Conservation (phyloP, 1,140 invertebrate genomes). For the Aporrectodea caliginosa region DNA sequence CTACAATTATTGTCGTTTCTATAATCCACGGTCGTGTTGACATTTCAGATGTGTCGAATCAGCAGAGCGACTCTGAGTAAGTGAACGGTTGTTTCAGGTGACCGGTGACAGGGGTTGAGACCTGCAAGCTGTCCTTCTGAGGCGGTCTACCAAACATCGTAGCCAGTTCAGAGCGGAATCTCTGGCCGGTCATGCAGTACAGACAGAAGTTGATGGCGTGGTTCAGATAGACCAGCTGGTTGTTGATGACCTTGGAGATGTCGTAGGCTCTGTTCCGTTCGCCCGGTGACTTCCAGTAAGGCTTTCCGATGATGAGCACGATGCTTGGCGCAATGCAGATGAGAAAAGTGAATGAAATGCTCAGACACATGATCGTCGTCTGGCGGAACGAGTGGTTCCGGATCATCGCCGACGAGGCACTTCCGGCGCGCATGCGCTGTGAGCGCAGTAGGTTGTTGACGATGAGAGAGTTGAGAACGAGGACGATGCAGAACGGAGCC, state of each 20-base stretch:
- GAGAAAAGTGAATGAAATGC: conserved; percentile 31
- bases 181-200: conserved; percentile 35
- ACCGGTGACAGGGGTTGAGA: too few species aligned
- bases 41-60: too few species aligned
- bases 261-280: conserved; percentile 9
- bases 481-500: conserved; percentile 23
- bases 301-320: conserved; percentile 29
- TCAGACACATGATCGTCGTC: conserved; percentile 33
- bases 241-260: conserved; percentile 26
- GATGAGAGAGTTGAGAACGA: conserved; percentile 28
- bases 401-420: background rate
- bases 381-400: conserved; percentile 16
- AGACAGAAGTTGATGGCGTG: conserved; percentile 39
- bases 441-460: conserved; percentile 18
- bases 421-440: background rate
- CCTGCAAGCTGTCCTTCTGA: too few species aligned
- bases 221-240: conserved; percentile 33
- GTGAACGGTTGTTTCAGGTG: too few species aligned
- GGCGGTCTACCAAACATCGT: background rate
- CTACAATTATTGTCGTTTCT: too few species aligned
- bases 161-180: conserved; percentile 35
- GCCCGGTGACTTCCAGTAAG: conserved; percentile 25
- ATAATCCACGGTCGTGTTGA: too few species aligned
- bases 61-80: too few species aligned
- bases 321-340: conserved; percentile 29